A percentile compares a stretch with the other conserved stretches of the same genome.
Conservation (phyloP, 2,797 vertebrate species). For the Natrix natrix region DNA sequence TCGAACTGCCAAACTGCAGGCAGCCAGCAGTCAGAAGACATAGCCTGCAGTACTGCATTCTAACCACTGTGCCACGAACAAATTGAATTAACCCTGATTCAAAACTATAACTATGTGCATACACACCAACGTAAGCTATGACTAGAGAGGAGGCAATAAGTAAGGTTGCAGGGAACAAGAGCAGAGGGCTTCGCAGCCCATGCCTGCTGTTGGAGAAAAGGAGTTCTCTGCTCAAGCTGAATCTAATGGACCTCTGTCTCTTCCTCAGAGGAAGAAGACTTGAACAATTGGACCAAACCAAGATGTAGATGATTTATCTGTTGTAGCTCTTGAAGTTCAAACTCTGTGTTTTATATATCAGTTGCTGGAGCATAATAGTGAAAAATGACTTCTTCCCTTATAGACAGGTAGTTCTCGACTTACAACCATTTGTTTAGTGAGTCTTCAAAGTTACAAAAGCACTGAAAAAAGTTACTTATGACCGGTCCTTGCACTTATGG, state of each 20-base stretch:
- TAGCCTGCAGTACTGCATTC: too few relatives aligned
- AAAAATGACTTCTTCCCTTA: background rate
- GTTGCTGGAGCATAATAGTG: background rate
- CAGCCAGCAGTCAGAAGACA: too few relatives aligned
- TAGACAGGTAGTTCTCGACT: background rate
- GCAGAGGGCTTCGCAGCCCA: background rate
- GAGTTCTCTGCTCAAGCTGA: background rate
- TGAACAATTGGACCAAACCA: background rate
- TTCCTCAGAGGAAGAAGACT: background rate
- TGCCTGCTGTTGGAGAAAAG: background rate
- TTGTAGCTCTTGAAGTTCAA: background rate
- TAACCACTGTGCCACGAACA: too few relatives aligned
- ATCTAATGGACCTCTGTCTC: background rate
- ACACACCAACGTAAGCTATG: background rate
- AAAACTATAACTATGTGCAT: background rate
- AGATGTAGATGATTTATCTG: background rate
- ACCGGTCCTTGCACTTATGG: background rate
- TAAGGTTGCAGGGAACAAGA: background rate
- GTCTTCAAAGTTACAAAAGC: background rate
- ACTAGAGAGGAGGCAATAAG: background rate
- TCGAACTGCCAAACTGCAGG: too few relatives aligned
- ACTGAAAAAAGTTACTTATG: background rate
- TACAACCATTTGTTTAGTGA: background rate
- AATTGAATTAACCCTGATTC: background rate
- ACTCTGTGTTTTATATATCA: background rate